These are phyloP conservation scores for Anoura caudifer DNA, from an alignment of 2,113 vertebrate genomes.

Conservation along the genomic window DNA sequence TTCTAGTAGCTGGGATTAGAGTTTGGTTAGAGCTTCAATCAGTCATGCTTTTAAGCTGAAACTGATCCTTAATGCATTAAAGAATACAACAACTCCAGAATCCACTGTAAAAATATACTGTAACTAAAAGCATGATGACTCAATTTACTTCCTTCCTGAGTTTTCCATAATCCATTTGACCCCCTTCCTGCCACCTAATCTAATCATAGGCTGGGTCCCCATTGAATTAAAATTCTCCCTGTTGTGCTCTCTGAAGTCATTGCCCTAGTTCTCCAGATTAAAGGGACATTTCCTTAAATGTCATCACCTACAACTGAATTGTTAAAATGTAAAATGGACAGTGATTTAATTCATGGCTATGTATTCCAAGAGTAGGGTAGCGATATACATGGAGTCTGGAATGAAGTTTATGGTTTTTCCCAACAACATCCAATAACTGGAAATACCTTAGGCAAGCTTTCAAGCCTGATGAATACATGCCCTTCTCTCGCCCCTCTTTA, in stretches of 20 bases:
- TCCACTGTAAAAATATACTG: constrained; percentile 59
- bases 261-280: neutral
- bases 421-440: neutral
- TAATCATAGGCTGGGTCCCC: constrained; percentile 56
- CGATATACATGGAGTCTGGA: neutral
- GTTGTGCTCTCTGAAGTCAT: constrained; percentile 20
- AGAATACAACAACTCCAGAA: constrained; percentile 64
- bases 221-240: constrained; percentile 48
- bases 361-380: neutral
- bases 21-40: constrained; percentile 31
- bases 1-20: constrained; percentile 46
- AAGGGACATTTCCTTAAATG: constrained; percentile 3
- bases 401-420: neutral
- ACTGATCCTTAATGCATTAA: constrained; percentile 70
- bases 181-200: constrained; percentile 64
- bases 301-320: constrained; percentile 14
- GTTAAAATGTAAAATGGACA: neutral
- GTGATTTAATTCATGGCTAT: neutral
- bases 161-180: constrained; percentile 64
- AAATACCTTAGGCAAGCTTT: neutral
- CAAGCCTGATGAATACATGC: neutral
- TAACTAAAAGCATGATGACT: constrained; percentile 66
- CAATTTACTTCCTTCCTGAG: constrained; percentile 62
- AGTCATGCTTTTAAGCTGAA: constrained; percentile 65
- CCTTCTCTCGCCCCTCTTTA: neutral